Evolutionary conservation across 1,140 invertebrate species (phyloP).

Genomic region (Solen grandis): DNA sequence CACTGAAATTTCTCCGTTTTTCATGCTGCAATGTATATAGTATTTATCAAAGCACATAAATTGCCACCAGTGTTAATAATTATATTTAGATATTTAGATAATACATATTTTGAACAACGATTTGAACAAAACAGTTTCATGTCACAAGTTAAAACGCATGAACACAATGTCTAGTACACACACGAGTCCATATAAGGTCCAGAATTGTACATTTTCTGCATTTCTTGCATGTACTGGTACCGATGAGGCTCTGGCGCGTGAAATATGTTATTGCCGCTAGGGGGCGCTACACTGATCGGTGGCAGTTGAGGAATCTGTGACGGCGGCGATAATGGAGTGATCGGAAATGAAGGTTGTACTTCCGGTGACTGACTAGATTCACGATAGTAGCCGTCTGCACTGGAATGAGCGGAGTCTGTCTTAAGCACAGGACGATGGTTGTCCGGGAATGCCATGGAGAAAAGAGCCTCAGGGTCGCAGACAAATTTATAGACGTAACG

Average conservation of each 20-base stretch:
- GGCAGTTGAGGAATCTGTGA: constrained; percentile 56
- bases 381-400: constrained; percentile 64
- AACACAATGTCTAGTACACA: constrained; percentile 73
- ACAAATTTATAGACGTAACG: constrained; percentile 98
- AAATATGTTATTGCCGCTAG: constrained; percentile 50
- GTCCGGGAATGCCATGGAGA: constrained; percentile 89
- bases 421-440: constrained; percentile 77
- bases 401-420: constrained; percentile 59
- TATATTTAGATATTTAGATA: too few relatives aligned
- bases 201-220: constrained; percentile 74
- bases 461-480: constrained; percentile 95
- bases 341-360: constrained; percentile 57
- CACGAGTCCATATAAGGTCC: constrained; percentile 77
- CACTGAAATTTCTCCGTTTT: too few relatives aligned
- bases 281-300: constrained; percentile 43
- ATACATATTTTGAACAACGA: too few relatives aligned
- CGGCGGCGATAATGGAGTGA: constrained; percentile 53
- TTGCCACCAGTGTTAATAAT: too few relatives aligned
- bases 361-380: constrained; percentile 63
- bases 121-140: too few relatives aligned
- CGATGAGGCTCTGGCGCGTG: constrained; percentile 67
- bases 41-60: too few relatives aligned
- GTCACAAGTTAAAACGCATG: too few relatives aligned
- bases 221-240: constrained; percentile 76
- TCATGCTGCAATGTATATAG: too few relatives aligned